Evolutionary conservation across 2,113 vertebrate species (phyloP).

Genomic region (human (Homo sapiens)): GRCh38 chr6:56219501-56220000

Average conservation of each 20-base stretch:
- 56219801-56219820: not conserved
- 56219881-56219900: not conserved
- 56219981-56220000: not conserved
- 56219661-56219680: no score
- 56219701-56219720: not conserved
- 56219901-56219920: not conserved
- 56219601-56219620: not conserved
- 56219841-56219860: not conserved
- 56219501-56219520: no score
- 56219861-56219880: not conserved
- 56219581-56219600: not conserved
- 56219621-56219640: not conserved
- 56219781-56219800: not conserved
- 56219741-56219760: constrained; percentile 1
- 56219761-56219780: not conserved
- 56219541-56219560: not conserved
- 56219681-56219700: not conserved
- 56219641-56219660: not conserved
- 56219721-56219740: not conserved
- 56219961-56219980: not conserved
- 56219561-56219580: constrained; percentile 3
- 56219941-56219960: not conserved
- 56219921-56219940: not conserved
- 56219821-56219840: not conserved
- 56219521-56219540: no score